phyloP scores from a whole-genome alignment of 2,888 invertebrate genomes.

The Morpho achilles region DNA sequence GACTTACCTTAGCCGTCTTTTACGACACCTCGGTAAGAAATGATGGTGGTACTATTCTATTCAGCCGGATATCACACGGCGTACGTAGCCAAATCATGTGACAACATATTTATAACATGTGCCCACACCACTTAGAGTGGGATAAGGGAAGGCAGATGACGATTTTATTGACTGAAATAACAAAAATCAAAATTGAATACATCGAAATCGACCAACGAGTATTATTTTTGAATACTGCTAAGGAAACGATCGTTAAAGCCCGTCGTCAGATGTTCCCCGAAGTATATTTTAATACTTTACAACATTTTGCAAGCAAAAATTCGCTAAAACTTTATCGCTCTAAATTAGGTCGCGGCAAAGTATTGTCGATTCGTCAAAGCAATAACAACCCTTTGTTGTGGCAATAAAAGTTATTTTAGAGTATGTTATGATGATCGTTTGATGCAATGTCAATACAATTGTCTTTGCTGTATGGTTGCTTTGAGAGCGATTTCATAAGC shows the following conservation, averaged over 20 bases:
- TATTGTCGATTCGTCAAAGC: background rate
- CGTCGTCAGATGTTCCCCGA: slow-evolving; percentile 20
- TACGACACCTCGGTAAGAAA: no score
- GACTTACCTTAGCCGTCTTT: no score
- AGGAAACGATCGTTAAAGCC: slow-evolving; percentile 18
- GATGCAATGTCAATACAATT: slow-evolving; percentile 11
- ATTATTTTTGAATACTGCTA: background rate
- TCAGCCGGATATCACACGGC: no score
- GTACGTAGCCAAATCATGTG: no score
- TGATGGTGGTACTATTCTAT: no score
- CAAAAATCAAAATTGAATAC: no score
- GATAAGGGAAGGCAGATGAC: no score
- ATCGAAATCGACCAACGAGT: no score
- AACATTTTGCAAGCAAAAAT: slow-evolving; percentile 27
- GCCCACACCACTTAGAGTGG: no score
- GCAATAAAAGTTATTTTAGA: slow-evolving; percentile 1
- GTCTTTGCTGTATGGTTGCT: slow-evolving; percentile 14
- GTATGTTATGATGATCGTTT: slow-evolving; percentile 1
- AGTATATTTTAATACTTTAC: slow-evolving; percentile 26
- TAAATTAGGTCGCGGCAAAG: slow-evolving; percentile 37
- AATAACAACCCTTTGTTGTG: background rate
- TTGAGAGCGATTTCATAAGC: slow-evolving; percentile 11
- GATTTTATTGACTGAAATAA: no score
- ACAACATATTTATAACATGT: no score
- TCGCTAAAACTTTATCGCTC: slow-evolving; percentile 41